These are phyloP conservation scores for Cybosia mesomella DNA, from an alignment of 2,888 invertebrate genomes.

Conservation along the genomic window DNA sequence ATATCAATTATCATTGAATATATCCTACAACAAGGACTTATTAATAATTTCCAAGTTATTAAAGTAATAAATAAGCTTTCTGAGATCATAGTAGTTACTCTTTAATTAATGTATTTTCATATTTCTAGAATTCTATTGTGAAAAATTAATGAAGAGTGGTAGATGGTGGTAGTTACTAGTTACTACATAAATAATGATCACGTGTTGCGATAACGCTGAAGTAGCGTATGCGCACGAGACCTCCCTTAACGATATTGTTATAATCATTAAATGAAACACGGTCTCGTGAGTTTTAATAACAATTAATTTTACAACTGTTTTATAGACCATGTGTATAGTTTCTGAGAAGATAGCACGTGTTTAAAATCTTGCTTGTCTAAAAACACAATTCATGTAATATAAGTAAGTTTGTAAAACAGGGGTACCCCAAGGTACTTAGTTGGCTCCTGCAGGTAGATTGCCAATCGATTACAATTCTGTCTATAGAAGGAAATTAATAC, in stretches of 20 bases:
- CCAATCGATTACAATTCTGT: neutral
- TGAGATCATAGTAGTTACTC: neutral
- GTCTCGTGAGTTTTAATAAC: conserved; percentile 30
- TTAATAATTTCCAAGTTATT: neutral
- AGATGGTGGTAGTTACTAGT: conserved; percentile 28
- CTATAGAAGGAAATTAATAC: neutral
- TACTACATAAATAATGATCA: conserved; percentile 41
- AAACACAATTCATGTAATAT: neutral
- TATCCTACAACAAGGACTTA: too few species aligned
- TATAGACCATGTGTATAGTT: conserved; percentile 20
- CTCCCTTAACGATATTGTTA: conserved; percentile 41
- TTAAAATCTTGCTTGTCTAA: neutral
- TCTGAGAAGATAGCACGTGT: conserved; percentile 21
- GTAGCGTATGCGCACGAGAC: conserved; percentile 32
- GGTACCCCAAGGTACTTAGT: neutral
- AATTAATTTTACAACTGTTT: conserved; percentile 16
- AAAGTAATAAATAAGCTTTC: too few species aligned
- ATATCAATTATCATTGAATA: too few species aligned
- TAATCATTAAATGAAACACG: conserved; percentile 25
- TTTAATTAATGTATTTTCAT: neutral
- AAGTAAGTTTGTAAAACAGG: neutral
- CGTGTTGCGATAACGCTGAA: conserved; percentile 45
- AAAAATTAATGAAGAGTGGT: conserved; percentile 16
- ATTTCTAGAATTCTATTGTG: neutral
- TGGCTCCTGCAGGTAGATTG: neutral